Base-by-base conservation (phyloP, 1,140 invertebrate species). In the Ditylenchus dipsaci region DNA sequence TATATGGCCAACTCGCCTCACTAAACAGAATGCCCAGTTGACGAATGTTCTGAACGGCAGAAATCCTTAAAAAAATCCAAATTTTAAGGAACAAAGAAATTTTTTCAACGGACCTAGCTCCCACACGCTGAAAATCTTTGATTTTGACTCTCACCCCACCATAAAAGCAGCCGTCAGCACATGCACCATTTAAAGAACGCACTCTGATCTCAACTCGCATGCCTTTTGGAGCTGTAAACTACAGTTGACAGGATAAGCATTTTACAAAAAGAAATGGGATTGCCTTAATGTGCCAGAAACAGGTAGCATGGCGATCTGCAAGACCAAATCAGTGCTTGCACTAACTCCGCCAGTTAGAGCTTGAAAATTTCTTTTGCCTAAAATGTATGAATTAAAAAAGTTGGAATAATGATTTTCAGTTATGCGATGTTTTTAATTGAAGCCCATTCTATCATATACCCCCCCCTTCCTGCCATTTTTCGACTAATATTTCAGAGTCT, bases 221-320 rank as follows among this genome's bases (percentile, higher is more conserved):
- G 45, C 69, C 74, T 56, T 38, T 38, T 3, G 33, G 33, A 38
- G 33, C 33, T 11, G 3, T 3, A 38, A 38, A 38, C 11, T 5
- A 38, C 33, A 38, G 33, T 38, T 38, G 33, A 38, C 3, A 38
- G 33, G 33, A n/a, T n/a, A n/a, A n/a, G n/a, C n/a, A n/a, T 38
- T 38, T 23, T 56, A 56, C 29, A 13, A 56, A 23, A 56, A 23
- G n/a, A 11, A 5, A 38, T 5, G 21, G 1, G n/a, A 15, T 63
- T 29, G 76, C 74, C 38, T 74, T 66, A 27, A 74, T 74, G 38
- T 74, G 72, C 75, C 75, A 78, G 69, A 58, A 63, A 23, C 75
- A 78, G 19, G 38, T 49, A 15, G 72, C 58, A 63, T 74, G 72
- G 27, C 74, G 30, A 3, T 79, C 62, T 15, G 72, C 53, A 42